Base-by-base conservation (phyloP, 2,888 invertebrate species). In the Hypsopygia costalis region DNA sequence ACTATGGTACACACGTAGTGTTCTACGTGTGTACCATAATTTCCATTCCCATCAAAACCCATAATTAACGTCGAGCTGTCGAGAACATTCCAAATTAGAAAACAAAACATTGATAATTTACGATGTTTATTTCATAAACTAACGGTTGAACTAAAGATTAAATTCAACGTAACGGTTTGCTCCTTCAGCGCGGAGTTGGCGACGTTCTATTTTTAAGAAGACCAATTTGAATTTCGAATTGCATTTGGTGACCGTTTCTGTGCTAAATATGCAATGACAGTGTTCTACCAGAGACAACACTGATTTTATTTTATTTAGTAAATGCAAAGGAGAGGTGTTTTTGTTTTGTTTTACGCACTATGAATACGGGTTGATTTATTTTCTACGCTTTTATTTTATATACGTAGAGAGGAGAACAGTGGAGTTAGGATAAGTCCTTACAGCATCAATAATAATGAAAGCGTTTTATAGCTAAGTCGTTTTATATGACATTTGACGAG, bases 211-310 rank as follows among this genome's bases (percentile, higher is more conserved):
- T 73, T 75, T 77, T 69, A 56, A 73, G 60, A 47, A 32, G 34
- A 46, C 40, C 36, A 42, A 80, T 81, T 81, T 74, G 64, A 78
- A 81, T 69, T 82, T 78, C 71, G 62, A 69, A 77, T 72, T 43
- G 47, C 51, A 46, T 52, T 52, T 53, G 49, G 51, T 47, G 55
- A 66, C 69, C 65, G 71, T 70, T 74, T 66, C 59, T 62, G 76
- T 68, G 64, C 71, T 80, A 73, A 81, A 78, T 78, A 79, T 75
- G 65, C 67, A 69, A 49, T 60, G 58, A 47, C 64, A 57, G 52
- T 54, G 47, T 43, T 57, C 43, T 58, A 52, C 47, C 58, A 58
- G 62, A 56, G 55, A 49, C 11, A 49, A 52, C 2, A 55, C 49
- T 56, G 52, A 41, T 43, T 41, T 59, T 69, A 62, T 62, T 62